These are phyloP conservation scores for Chironomus tepperi DNA, from an alignment of 1,140 invertebrate species.

Conservation along the genomic window DNA sequence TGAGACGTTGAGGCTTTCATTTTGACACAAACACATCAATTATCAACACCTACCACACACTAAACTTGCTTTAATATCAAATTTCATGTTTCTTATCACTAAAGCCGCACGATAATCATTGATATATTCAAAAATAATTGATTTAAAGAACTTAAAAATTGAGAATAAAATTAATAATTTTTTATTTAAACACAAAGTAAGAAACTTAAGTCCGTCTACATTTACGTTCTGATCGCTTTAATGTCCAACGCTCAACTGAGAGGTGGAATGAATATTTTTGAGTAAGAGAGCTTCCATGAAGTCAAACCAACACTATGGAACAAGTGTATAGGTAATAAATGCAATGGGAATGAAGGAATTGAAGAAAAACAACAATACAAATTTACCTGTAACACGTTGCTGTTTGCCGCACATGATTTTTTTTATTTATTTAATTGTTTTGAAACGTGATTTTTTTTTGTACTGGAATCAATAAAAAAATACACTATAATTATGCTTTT, in stretches of 20 bases:
- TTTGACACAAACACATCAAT: neutral
- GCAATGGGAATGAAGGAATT: neutral
- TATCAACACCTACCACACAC: neutral
- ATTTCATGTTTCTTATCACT: slow-evolving; percentile 2
- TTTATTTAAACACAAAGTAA: neutral
- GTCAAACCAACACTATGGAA: neutral
- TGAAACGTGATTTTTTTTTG: neutral
- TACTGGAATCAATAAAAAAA: neutral
- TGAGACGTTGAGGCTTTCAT: neutral
- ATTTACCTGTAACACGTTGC: slow-evolving; percentile 6
- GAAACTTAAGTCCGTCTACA: neutral
- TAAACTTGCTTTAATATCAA: slow-evolving; percentile 3
- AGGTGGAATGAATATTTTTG: neutral
- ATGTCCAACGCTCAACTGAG: slow-evolving; percentile 21
- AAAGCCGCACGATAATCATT: neutral
- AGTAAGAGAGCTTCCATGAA: neutral
- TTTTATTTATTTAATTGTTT: neutral
- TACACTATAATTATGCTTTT: neutral
- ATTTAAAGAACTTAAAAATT: neutral
- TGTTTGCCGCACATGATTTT: neutral
- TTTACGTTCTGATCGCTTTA: slow-evolving; percentile 16
- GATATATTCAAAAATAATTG: neutral
- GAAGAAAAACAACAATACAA: neutral
- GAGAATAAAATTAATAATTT: neutral
- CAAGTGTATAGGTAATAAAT: neutral